Base-by-base conservation (phyloP, 2,888 invertebrate genomes). In the Agrotis clavis region DNA sequence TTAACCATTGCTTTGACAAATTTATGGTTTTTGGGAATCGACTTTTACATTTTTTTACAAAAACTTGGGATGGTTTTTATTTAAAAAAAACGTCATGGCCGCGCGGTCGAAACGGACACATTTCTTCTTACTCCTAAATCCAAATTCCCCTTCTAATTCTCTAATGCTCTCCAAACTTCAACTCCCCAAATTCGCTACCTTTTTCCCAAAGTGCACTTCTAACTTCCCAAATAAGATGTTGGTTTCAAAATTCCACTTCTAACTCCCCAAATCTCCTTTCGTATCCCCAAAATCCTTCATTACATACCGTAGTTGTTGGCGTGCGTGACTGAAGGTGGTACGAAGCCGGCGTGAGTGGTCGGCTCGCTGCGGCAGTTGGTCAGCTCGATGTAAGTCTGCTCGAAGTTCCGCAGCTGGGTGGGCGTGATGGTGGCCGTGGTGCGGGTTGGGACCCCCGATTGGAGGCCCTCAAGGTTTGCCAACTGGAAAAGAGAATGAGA, bases 371-470 rank as follows among this genome's bases (percentile, higher is more conserved):
- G 97, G 90, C 97, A 97, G 95, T 98, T 98, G 93, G 98, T 98
- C 90, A 99, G 96, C 96, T 99, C 99, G 91, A 98, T 97, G 95
- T 99, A 98, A 1, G 98, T 98, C 94, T 99, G 99, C 96, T 99
- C 99, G 94, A 99, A 98, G 96, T 97, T 98, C 89, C 98, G 97
- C 92, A 99, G 96, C 87, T 99, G 99, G 61, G 99, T 99, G 81
- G 99, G 99, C 85, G 99, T 99, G 89, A 99, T 97, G 90, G 99
- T 99, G 83, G 99, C 98, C 90, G 99, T 99, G 83, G 99, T 99
- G 93, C 98, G 97, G 75, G 99, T 99, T 68, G 99, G 99, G 89
- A 99, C 98, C 90, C 98, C 98, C 93, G 98, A 98, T 94, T 98
- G 98, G 93, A 98, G 97, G 90, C 98, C 98, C 96, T 98, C 98